Evolutionary conservation across 2,888 invertebrate genomes (phyloP).

Genomic region (Camponotus fellah): DNA sequence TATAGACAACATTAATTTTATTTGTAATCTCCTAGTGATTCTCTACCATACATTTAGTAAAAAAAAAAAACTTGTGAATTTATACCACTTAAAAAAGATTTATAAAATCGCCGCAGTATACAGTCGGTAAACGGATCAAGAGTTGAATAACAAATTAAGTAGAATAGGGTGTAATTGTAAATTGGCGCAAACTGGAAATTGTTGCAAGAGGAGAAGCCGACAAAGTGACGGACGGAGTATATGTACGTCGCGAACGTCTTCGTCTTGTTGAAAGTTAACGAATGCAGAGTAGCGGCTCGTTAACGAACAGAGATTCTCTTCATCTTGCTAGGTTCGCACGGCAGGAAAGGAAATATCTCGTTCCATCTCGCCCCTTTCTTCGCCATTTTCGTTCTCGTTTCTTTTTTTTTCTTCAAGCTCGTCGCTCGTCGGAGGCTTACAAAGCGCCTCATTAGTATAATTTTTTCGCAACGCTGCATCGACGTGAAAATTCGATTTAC

Average conservation of each 20-base stretch:
- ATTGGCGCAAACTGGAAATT: constrained; percentile 69
- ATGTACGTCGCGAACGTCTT: constrained; percentile 60
- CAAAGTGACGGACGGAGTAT: constrained; percentile 56
- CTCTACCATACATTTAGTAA: neutral
- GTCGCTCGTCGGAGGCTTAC: constrained; percentile 29
- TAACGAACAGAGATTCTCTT: constrained; percentile 72
- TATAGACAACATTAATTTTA: neutral
- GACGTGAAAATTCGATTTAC: constrained; percentile 28
- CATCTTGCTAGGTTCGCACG: constrained; percentile 57
- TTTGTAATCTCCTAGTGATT: neutral
- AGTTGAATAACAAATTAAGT: constrained; percentile 68
- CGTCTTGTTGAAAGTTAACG: constrained; percentile 75
- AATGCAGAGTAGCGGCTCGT: constrained; percentile 72
- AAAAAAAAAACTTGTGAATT: neutral
- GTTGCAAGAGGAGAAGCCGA: constrained; percentile 48
- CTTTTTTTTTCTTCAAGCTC: constrained; percentile 24
- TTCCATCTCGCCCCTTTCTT: constrained; percentile 26
- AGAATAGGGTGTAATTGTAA: constrained; percentile 66
- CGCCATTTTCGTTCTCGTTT: neutral
- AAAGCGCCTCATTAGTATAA: constrained; percentile 52
- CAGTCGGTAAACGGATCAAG: constrained; percentile 46
- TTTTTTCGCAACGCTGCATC: constrained; percentile 35
- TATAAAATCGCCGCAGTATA: constrained; percentile 3
- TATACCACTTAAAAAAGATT: constrained; percentile 17
- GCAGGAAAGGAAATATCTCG: constrained; percentile 68